Evolutionary conservation across 37 sponge, comb jelly and placozoan species (phyloP), one percentile per base, ranked within the genome.

Genomic region (Hormiphora californensis): DNA sequence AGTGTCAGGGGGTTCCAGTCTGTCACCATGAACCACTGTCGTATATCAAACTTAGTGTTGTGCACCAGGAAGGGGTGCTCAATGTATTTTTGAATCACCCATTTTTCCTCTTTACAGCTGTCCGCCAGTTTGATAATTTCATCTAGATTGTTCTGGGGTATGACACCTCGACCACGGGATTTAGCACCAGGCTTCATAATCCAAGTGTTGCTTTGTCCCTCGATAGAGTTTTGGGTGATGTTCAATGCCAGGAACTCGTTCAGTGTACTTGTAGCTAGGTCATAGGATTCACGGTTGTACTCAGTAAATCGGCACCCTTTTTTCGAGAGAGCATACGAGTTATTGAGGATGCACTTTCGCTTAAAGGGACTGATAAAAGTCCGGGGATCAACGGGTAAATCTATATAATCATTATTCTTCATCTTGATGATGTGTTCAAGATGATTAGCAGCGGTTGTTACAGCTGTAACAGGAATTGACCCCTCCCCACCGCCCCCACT

Each of bases 1-100:
- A 97, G 89, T 27, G 98, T 97, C 19, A 97, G 90, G 5, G 98
- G 98, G 54, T 92, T 92, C 94, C 98, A 97, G 68, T 93, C 93
- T 0, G 94, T 94, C n/a, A 97, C 98, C 54, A 97, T 87, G 62
- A 97, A 97, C 98, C 98, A 97, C 85, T 97, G 98, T 12, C 98
- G 88, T 63, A 97, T 94, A 39, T 97, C 98, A 91, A 97, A 97
- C 88, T 97, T 97, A 31, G 94, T 94, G 11, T 87, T 63, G 35
- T 92, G 87, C 11, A 97, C 91, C 7, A 97, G 90, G 36, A 97
- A 65, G 1, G 98, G 98, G 7, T 88, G 85, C 54, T 97, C 98
- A n/a, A 97, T 97, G 86, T 97, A 97, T 69, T 97, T 97, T 86
- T 97, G 98, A 23, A 97, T 89, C 5, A 97, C 91, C 93, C 92